Evolutionary conservation across 2,797 vertebrate genomes (phyloP), one percentile per base, ranked within the genome.

Genomic region (Rhinella marina): DNA sequence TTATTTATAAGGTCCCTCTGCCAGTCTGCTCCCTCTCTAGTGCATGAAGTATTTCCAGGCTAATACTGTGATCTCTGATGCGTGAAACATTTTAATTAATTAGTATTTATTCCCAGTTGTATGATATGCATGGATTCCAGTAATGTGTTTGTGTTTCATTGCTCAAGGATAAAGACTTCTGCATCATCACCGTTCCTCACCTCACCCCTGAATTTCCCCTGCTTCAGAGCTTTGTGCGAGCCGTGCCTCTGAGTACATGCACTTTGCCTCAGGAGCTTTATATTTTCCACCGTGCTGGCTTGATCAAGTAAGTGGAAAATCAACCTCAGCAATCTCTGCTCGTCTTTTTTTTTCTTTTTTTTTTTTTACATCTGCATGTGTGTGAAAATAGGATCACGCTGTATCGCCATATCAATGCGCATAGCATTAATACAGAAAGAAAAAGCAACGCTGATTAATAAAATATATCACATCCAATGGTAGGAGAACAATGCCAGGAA

Each of bases 151-250:
- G 54, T 86, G 29, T 86, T 81, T 81, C 29, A 81, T 72, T 81
- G 79, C 29, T 86, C 57, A 83, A 99, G 98, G 94, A 96, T 75
- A 95, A 93, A 91, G 95, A 97, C 85, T 96, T 95, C 91, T 97
- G 97, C 91, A 57, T 98, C 88, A 92, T 97, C 82, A 93, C 96
- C 0, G 92, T 97, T 41, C 95, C 96, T 0, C 94, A 93, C 11
- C 86, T 94, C 4, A 89, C 93, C 1, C 94, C 95, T 0, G 97
- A 97, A 92, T 93, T 96, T 90, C 92, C 92, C 27, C 91, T 99
- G 91, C 91, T 98, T 81, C 96, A 94, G 93, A 94, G 91, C 90
- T 98, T 98, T 85, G 85, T 94, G 88, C 94, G 96, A 32, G 90
- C 94, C 0, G 86, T 93, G 0, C 96, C 96, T 0, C 92, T 83